A percentile compares a stretch with the other conserved stretches of the same genome.
These are phyloP conservation scores for Artemia sinica DNA, from an alignment of 2,888 invertebrate species.

Conservation along the genomic window DNA sequence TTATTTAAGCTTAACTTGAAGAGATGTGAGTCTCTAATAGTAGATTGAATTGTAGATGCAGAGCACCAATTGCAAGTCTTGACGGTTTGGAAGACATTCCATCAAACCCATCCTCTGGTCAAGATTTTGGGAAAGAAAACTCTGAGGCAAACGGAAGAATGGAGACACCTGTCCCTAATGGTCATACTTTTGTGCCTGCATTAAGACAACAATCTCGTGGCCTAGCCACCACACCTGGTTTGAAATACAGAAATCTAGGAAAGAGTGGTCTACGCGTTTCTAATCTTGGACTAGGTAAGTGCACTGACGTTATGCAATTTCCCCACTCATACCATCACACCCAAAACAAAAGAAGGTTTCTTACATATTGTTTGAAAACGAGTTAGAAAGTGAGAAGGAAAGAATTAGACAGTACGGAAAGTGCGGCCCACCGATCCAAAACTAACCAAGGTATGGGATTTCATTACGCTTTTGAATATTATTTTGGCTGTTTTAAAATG, in stretches of 20 bases:
- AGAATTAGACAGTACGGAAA: too few relatives aligned
- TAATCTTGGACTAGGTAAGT: slow-evolving; percentile 66
- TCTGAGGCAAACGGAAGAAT: background rate
- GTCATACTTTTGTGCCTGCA: background rate
- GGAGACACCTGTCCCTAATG: background rate
- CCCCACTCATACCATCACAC: too few relatives aligned
- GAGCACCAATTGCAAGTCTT: slow-evolving; percentile 18
- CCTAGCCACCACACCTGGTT: slow-evolving; percentile 45
- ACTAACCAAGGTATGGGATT: too few relatives aligned
- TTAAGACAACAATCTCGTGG: slow-evolving; percentile 18
- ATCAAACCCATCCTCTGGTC: slow-evolving; percentile 11
- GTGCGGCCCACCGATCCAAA: too few relatives aligned
- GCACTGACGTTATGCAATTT: too few relatives aligned
- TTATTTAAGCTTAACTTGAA: too few relatives aligned
- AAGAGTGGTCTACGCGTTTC: slow-evolving; percentile 88
- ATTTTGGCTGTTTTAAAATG: too few relatives aligned
- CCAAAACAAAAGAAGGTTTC: too few relatives aligned
- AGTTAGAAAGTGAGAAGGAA: too few relatives aligned
- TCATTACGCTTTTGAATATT: too few relatives aligned
- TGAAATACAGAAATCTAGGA: slow-evolving; percentile 79
- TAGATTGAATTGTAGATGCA: slow-evolving; percentile 2
- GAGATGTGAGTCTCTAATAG: too few relatives aligned
- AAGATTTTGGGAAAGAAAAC: slow-evolving; percentile 6
- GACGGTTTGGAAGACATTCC: slow-evolving; percentile 18
- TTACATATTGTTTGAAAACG: too few relatives aligned